Conservation (phyloP, 2,797 vertebrate species). For the Leptatherina wallacei region DNA sequence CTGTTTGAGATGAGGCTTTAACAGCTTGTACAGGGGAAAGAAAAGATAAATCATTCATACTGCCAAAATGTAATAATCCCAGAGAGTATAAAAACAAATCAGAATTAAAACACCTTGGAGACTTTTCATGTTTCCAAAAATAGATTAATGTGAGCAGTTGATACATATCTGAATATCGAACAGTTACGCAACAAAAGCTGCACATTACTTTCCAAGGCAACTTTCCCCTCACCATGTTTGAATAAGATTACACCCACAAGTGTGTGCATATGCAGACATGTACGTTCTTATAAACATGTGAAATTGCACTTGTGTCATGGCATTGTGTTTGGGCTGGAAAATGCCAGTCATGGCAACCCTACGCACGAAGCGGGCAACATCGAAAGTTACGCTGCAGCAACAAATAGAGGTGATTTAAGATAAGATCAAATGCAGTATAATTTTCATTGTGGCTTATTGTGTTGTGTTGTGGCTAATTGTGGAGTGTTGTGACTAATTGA, state of each 20-base stretch:
- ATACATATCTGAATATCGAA: constrained; percentile 34
- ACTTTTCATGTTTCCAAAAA: constrained; percentile 36
- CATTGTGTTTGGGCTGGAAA: no score
- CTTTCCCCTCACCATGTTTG: constrained; percentile 50
- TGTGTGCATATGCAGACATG: constrained; percentile 18
- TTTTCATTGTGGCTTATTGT: no score
- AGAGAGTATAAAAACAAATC: constrained; percentile 51
- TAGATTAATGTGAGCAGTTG: constrained; percentile 44
- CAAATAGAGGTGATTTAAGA: no score
- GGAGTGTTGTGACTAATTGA: no score
- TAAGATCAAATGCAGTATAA: no score
- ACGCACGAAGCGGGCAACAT: no score
- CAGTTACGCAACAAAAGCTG: constrained; percentile 43
- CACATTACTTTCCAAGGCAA: constrained; percentile 21
- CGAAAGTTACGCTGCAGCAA: no score
- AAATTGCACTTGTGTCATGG: neutral
- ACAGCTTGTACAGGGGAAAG: constrained; percentile 46
- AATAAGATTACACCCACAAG: constrained; percentile 5
- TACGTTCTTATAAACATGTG: constrained; percentile 14
- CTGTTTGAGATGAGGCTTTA: constrained; percentile 63
- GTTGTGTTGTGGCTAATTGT: no score
- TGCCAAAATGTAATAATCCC: constrained; percentile 50
- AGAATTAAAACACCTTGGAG: constrained; percentile 26
- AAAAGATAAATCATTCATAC: constrained; percentile 49
- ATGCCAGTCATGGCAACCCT: no score